A percentile compares a stretch with the other conserved stretches of the same genome.
These are phyloP conservation scores for Elachura formosa DNA, from an alignment of 2,113 vertebrate genomes.

Conservation along the genomic window DNA sequence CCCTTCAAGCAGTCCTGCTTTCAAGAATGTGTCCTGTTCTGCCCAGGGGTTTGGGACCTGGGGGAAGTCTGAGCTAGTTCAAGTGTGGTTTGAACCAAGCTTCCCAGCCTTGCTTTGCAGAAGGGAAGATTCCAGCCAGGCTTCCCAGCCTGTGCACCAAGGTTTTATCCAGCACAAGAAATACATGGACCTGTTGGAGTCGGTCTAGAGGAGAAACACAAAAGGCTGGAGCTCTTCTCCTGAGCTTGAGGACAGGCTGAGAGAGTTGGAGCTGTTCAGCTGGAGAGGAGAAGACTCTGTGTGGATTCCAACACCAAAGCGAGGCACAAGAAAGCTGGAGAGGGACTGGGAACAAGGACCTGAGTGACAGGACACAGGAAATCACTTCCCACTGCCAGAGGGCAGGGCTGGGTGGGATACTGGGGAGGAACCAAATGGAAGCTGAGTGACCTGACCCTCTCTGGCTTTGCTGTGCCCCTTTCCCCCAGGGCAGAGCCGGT, in stretches of 20 bases:
- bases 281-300: not conserved
- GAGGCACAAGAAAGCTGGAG: not conserved
- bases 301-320: not conserved
- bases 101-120: not conserved
- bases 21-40: not conserved
- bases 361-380: not conserved
- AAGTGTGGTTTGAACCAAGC: not conserved
- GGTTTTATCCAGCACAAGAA: not conserved
- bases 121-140: not conserved
- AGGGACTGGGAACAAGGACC: not conserved
- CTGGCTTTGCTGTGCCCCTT: not conserved
- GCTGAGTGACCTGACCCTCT: not conserved
- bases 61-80: not conserved
- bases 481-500: slow-evolving; percentile 88
- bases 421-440: fast-evolving
- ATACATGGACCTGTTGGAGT: not conserved
- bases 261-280: not conserved
- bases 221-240: not conserved
- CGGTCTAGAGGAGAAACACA: fast-evolving
- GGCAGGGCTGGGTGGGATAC: fast-evolving
- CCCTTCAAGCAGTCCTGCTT: not conserved
- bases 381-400: not conserved
- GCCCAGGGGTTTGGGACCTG: not conserved
- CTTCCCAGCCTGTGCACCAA: not conserved
- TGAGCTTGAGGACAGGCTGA: not conserved